phyloP scores from a whole-genome alignment of 2,113 vertebrate genomes.

The Uria aalge region DNA sequence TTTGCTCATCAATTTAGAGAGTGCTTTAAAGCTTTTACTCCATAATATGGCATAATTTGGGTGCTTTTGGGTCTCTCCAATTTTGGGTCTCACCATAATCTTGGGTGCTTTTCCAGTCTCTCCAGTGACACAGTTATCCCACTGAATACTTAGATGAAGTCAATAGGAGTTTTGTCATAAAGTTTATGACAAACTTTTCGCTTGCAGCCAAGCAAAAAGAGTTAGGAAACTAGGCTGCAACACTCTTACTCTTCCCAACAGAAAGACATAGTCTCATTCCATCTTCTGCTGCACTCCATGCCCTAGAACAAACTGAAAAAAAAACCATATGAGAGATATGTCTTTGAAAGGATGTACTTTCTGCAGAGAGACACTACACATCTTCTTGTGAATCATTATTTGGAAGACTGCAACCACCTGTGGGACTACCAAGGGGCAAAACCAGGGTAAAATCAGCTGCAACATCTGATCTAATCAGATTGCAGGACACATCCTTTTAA shows the following conservation, averaged over 20 bases:
- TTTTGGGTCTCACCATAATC: too few relatives aligned
- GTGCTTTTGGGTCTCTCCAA: too few relatives aligned
- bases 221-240: background rate
- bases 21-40: background rate
- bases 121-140: background rate
- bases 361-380: background rate
- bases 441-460: background rate
- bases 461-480: background rate
- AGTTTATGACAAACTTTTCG: background rate
- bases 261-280: background rate
- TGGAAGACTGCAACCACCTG: background rate
- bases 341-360: background rate
- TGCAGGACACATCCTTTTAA: background rate
- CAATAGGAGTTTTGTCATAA: background rate
- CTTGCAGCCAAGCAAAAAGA: background rate
- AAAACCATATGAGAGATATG: rapidly evolving
- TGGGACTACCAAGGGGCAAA: background rate
- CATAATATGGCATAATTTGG: rapidly evolving
- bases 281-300: background rate
- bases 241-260: background rate
- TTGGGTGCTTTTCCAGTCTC: background rate
- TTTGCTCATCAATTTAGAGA: background rate
- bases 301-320: background rate
- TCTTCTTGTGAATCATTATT: background rate
- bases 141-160: background rate